phyloP scores from a whole-genome alignment of 2,797 vertebrate genomes.

The Leuciscus waleckii region DNA sequence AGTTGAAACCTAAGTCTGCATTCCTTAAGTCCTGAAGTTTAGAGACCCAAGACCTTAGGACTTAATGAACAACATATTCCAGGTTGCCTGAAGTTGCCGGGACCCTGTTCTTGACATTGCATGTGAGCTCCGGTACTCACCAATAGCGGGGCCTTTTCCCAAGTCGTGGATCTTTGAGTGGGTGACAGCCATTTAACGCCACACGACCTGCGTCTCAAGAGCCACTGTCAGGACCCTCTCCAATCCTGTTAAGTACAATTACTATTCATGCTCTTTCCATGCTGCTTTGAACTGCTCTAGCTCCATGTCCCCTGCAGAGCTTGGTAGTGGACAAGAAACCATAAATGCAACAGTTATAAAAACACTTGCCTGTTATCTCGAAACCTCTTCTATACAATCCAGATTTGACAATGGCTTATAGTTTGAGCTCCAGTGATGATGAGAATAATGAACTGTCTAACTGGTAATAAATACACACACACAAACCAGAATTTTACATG shows the following conservation, averaged over 20 bases:
- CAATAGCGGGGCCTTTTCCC: conserved; percentile 67
- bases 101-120: conserved; percentile 36
- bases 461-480: background rate
- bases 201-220: conserved; percentile 81
- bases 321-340: conserved; percentile 30
- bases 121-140: conserved; percentile 42
- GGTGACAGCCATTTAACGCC: conserved; percentile 85
- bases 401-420: background rate
- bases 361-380: background rate
- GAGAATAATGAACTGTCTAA: background rate
- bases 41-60: background rate
- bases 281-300: conserved; percentile 72
- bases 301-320: conserved; percentile 27
- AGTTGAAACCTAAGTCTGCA: conserved; percentile 6
- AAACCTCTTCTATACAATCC: background rate
- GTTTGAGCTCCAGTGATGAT: background rate
- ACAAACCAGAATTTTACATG: background rate
- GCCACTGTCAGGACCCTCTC: conserved; percentile 73
- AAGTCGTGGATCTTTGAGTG: conserved; percentile 75
- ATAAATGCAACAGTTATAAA: background rate
- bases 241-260: conserved; percentile 83
- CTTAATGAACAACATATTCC: conserved; percentile 26
- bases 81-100: conserved; percentile 4
- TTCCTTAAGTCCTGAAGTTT: conserved; percentile 14
- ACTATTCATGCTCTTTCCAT: conserved; percentile 76